Base-by-base conservation (phyloP, 2,888 invertebrate species). In the Vannuccia rotundouncinata region DNA sequence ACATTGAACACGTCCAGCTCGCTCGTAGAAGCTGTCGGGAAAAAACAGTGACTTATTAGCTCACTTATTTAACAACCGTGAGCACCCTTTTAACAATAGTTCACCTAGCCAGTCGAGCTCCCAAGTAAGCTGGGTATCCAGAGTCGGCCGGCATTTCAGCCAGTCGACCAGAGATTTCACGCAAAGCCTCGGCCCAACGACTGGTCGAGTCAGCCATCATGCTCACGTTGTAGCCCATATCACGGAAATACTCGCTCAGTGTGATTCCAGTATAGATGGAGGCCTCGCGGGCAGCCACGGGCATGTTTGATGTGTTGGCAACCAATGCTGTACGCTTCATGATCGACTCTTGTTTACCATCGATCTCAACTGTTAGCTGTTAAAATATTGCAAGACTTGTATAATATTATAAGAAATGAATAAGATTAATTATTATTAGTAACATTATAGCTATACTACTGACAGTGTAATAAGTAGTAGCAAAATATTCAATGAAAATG, bases 201-300 rank as follows among this genome's bases (percentile, higher is more conserved):
- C 98, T 99, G 27, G 99, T 99, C 30, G 98, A 99, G 90, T 99
- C 99, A 83, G 99, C 99, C 99, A 99, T 99, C 99, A 99, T 99
- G 84, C 98, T 95, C 74, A 99, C 99, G 89, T 99, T 95, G 92
- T 97, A 96, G 87, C 99, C 99, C 99, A 97, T 97, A 90, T 91
- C 91, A 85, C 91, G 89, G 93, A 97, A 99, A 90, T 99, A 99
- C 90, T 99, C 99, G 29, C 98, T 96, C n/a, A 99, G 91, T 0
- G 99, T 99, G 89, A 99, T 99, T 5, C 95, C 94, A 82, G 99
- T 99, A 89, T 99, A 99, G 89, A 99, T 99, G 88, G 98, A 99
- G 82, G 99, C 99, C 90, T 99, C 99, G 89, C 99, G 93, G 89
- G 99, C 99, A 86, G 99, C 99, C 83, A 99, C 99, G 87, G 99